Base-by-base conservation (phyloP, 1,140 invertebrate genomes). In the Rhynchophorus ferrugineus region DNA sequence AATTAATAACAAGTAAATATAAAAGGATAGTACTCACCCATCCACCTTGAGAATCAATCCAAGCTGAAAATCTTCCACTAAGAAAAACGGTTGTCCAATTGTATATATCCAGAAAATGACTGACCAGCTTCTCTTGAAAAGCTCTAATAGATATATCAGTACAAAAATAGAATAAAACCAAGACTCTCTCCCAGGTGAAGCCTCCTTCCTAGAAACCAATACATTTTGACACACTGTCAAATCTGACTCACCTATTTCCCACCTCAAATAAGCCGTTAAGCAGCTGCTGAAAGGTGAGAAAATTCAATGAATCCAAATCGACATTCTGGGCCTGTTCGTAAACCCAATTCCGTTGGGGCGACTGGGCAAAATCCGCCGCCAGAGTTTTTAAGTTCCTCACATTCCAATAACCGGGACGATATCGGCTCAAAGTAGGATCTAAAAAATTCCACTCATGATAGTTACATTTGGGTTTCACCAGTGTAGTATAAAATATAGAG, bases 231-330 rank as follows among this genome's bases (percentile, higher is more conserved):
- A 20, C 8, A 20, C 1, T 46, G n/a, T 45, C 11, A 33, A 45
- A 45, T 3, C 29, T 14, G 11, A 34, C 14, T 35, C 33, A n/a
- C 14, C 14, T 42, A 3, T 18, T 17, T 8, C 17, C 37, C 24
- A 56, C 54, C 44, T 56, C 49, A 45, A 56, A 56, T 39, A 56
- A 51, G 9, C 48, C 54, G 21, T 37, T 41, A 6, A 56, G 18
- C 20, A 56, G 34, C 34, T 56, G 35, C 14, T 51, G 54, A 51
- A 56, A 56, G 1, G 39, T 51, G 11, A 18, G 9, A 29, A 41
- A 45, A 51, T 56, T 51, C 29, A 56, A 51, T 6, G 29, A 54
- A 13, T 51, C 54, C 17, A 56, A 41, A 21, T 56, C 41, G 11
- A 56, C 54, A 18, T 39, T 56, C 17, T 52, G 39, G 6, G 54